Conservation (phyloP, 2,888 invertebrate genomes). For the Ectemnius continuus region DNA sequence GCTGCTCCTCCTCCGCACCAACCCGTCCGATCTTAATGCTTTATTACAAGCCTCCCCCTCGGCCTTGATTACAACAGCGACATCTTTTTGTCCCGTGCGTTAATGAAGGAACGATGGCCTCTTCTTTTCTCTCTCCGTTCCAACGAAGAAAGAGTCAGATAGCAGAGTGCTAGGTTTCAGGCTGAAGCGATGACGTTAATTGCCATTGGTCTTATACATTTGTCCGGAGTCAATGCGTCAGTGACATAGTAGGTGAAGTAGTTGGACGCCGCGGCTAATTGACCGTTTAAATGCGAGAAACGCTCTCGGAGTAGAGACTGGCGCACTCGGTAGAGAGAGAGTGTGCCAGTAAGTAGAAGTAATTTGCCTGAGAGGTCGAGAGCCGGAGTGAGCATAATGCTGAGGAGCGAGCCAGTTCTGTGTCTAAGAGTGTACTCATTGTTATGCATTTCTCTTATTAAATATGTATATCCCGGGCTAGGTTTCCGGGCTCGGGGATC, state of each 20-base stretch:
- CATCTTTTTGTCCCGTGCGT: slow-evolving; percentile 9
- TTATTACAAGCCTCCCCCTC: slow-evolving; percentile 25
- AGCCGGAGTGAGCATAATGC: slow-evolving; percentile 23
- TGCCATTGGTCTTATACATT: neutral
- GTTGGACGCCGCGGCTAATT: slow-evolving; percentile 4
- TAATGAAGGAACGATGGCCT: slow-evolving; percentile 22
- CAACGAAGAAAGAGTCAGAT: too few relatives aligned
- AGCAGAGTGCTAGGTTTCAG: too few relatives aligned
- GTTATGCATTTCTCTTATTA: slow-evolving; percentile 60
- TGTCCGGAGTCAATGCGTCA: neutral
- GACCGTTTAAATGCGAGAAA: slow-evolving; percentile 7
- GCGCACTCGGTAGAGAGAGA: neutral
- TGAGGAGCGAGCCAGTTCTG: slow-evolving; percentile 30
- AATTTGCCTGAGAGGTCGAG: slow-evolving; percentile 34
- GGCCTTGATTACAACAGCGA: slow-evolving; percentile 24
- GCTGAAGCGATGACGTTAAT: neutral
- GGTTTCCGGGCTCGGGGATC: slow-evolving; percentile 28
- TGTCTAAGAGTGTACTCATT: slow-evolving; percentile 50
- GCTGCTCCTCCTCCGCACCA: neutral
- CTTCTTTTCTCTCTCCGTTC: neutral
- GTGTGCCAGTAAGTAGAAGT: slow-evolving; percentile 7
- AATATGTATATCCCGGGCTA: slow-evolving; percentile 49
- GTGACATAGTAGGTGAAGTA: slow-evolving; percentile 8
- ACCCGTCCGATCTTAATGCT: slow-evolving; percentile 18
- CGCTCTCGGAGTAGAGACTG: neutral